Evolutionary conservation across 2,888 invertebrate genomes (phyloP).

Genomic region (Conchocele bisecta): DNA sequence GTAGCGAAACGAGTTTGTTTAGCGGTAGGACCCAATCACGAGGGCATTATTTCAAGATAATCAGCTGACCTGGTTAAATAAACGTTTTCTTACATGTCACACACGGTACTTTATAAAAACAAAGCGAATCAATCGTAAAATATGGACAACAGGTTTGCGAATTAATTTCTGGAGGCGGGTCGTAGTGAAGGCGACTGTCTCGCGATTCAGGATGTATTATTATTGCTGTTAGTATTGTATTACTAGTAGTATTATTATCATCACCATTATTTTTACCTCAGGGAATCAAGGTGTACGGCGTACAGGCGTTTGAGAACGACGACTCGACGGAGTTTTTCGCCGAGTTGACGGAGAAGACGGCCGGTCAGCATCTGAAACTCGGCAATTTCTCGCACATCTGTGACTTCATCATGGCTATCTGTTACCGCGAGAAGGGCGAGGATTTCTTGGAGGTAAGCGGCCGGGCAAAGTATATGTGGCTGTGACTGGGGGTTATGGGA

Average conservation of each 20-base stretch:
- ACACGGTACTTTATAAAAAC: no score
- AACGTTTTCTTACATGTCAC: no score
- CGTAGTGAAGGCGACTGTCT: no score
- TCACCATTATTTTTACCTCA: conserved; percentile 38
- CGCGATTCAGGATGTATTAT: no score
- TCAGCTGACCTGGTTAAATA: no score
- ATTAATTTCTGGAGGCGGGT: no score
- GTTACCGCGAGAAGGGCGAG: conserved; percentile 75
- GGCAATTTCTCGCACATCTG: conserved; percentile 73
- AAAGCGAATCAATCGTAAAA: no score
- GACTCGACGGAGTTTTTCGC: conserved; percentile 67
- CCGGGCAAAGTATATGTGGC: not conserved
- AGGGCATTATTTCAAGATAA: no score
- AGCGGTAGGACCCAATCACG: no score
- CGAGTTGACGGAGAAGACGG: conserved; percentile 65
- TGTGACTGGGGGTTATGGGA: not conserved
- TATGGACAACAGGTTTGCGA: no score
- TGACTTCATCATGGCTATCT: conserved; percentile 79
- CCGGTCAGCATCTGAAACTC: conserved; percentile 74
- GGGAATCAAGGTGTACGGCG: conserved; percentile 75
- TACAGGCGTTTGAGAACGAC: conserved; percentile 66
- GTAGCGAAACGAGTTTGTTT: no score
- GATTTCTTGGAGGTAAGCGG: conserved; percentile 69
- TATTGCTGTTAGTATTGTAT: no score
- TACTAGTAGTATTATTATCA: not conserved